These are phyloP conservation scores for Ascidia mentula DNA, from an alignment of 23 tunicate species.

Conservation along the genomic window DNA sequence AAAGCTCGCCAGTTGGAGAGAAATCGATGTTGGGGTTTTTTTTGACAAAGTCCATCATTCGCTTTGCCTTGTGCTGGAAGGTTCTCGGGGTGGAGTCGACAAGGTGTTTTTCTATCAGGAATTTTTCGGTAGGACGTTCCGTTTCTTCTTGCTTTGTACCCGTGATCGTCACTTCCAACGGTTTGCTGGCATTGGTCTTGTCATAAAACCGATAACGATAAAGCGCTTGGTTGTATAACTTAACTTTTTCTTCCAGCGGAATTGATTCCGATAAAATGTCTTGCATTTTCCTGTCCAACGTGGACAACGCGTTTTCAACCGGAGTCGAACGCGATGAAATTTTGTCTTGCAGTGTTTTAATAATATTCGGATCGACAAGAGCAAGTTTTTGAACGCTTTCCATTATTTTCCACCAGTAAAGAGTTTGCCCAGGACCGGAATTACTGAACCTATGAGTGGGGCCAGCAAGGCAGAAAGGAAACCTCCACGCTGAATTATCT, in stretches of 20 bases:
- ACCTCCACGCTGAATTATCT: slow-evolving; percentile 5
- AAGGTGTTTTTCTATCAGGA: neutral
- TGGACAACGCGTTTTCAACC: neutral
- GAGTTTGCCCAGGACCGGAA: neutral
- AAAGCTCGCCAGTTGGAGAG: neutral
- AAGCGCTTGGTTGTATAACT: slow-evolving; percentile 4
- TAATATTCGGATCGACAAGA: neutral
- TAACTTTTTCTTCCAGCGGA: neutral
- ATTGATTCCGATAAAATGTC: neutral
- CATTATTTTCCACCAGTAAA: neutral
- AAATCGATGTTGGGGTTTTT: neutral
- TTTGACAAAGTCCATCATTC: neutral
- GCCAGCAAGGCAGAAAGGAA: neutral
- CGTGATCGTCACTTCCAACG: neutral
- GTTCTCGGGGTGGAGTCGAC: neutral
- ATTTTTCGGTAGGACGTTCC: neutral
- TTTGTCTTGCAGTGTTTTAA: neutral
- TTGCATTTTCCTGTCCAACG: neutral
- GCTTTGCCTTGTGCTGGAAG: neutral
- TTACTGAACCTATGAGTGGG: neutral
- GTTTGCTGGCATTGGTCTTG: neutral
- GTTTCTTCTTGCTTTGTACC: neutral
- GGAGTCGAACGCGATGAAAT: neutral
- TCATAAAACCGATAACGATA: neutral
- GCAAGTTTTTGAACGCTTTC: neutral